Evolutionary conservation across 2,113 vertebrate species (phyloP).

Genomic region (Manacus vitellinus): DNA sequence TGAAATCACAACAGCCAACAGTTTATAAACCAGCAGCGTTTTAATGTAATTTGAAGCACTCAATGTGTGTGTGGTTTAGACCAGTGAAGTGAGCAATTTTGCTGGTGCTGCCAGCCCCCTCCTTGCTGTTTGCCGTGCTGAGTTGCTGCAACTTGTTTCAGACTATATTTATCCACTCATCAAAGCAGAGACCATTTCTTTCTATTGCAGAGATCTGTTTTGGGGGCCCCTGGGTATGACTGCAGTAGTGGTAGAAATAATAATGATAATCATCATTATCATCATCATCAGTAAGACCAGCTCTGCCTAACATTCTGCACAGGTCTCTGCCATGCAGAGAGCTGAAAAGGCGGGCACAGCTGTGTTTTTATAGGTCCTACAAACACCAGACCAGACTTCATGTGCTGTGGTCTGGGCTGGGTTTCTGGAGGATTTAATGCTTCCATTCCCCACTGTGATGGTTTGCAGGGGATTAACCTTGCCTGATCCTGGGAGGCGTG

Average conservation of each 20-base stretch:
- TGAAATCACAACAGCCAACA: not conserved
- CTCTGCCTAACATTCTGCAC: not conserved
- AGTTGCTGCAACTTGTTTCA: not conserved
- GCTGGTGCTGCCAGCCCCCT: not conserved
- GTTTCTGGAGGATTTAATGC: not conserved
- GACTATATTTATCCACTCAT: not conserved
- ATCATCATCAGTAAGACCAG: not conserved
- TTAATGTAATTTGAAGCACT: constrained; percentile 16
- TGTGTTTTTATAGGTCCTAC: not conserved
- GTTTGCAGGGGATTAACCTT: not conserved
- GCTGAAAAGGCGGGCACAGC: not conserved
- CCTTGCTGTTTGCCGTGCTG: not conserved
- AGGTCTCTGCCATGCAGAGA: not conserved
- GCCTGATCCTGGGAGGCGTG: not conserved
- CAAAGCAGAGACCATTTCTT: not conserved
- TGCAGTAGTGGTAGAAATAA: not conserved
- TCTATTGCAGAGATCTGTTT: not conserved
- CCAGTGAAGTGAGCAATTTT: constrained; percentile 11
- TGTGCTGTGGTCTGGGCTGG: not conserved
- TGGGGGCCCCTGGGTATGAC: not conserved
- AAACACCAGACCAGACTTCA: not conserved
- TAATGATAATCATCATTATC: not conserved
- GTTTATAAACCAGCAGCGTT: constrained; percentile 8
- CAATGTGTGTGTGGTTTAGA: not conserved
- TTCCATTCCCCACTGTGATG: not conserved